These are phyloP conservation scores for Acanthurus tractus DNA, from an alignment of 2,797 vertebrate genomes.

Conservation along the genomic window DNA sequence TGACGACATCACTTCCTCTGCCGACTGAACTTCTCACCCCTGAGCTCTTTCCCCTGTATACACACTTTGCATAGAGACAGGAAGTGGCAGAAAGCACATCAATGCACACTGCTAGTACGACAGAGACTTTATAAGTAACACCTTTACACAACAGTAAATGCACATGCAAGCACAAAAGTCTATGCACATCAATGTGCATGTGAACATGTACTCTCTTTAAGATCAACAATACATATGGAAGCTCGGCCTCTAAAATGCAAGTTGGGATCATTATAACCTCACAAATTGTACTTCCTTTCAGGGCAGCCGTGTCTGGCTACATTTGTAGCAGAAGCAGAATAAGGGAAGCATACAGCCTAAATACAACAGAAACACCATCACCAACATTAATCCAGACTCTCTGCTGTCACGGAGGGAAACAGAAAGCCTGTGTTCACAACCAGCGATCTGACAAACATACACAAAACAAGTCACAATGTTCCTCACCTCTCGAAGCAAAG, in stretches of 20 bases:
- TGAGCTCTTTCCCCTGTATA: constrained; percentile 16
- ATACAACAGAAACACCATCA: constrained; percentile 39
- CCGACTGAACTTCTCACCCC: constrained; percentile 64
- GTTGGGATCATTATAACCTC: constrained; percentile 37
- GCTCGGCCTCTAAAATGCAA: constrained; percentile 32
- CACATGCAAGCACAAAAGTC: constrained; percentile 12
- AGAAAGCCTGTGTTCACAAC: constrained; percentile 18
- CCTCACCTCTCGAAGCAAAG: constrained; percentile 29
- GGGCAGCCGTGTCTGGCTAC: constrained; percentile 50
- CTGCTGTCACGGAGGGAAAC: constrained; percentile 30
- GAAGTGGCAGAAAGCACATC: constrained; percentile 43
- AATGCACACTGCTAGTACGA: neutral
- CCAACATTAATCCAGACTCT: constrained; percentile 43
- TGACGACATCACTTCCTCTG: constrained; percentile 71
- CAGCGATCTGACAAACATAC: constrained; percentile 31
- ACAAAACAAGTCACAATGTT: constrained; percentile 35
- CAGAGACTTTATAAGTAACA: constrained; percentile 32
- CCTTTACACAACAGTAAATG: constrained; percentile 22
- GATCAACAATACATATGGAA: constrained; percentile 24
- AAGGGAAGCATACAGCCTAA: constrained; percentile 47
- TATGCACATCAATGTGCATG: constrained; percentile 23
- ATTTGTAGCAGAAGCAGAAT: constrained; percentile 44
- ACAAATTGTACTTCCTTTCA: constrained; percentile 50
- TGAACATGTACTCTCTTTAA: constrained; percentile 1
- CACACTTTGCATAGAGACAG: constrained; percentile 54